Evolutionary conservation across 2,113 vertebrate species (phyloP), one percentile per base, ranked within the genome.

Genomic region (Channa argus): DNA sequence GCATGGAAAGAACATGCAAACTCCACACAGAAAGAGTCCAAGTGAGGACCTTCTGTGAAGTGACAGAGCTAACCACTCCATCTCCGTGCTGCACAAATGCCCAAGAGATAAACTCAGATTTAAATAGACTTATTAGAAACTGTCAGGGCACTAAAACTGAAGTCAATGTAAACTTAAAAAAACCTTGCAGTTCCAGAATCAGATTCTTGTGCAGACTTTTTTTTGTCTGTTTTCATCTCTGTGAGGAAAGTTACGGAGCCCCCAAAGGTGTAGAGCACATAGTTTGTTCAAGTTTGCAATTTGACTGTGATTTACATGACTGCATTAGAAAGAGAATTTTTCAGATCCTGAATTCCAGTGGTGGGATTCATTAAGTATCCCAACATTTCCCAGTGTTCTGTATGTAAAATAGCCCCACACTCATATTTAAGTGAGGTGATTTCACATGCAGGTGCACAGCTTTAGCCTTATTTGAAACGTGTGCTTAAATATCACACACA

Each of bases 361-460:
- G 63, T 10, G 41, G 49, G 54, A 59, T 60, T 71, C 56, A 34
- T 61, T 71, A 63, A 51, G 38, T 72, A 53, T 10, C 52, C 24
- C 36, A 43, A 46, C 55, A 74, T 38, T 67, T 62, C n/a, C 4
- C 36, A 12, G 37, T 10, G 33, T 47, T 55, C 52, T 8, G 37
- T 67, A 36, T 63, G 56, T 55, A 44, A 66, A 59, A 63, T 43
- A 37, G 33, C 47, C 41, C 52, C 14, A 56, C 14, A 6, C 58
- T 69, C 2, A 2, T 13, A 24, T 24, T 24, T 24, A 24, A 24
- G 24, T 24, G 7, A 0, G 4, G 43, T 12, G 10, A 8, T 5
- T 61, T 12, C 47, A 51, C 12, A 58, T 56, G 47, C 59, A 78
- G 72, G 52, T 69, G 72, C 64, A 53, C 24, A 38, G 54, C 56